Evolutionary conservation across 37 sponge, comb jelly and placozoan species (phyloP), one percentile per base, ranked within the genome.

Genomic region (Diacarnus erythraeanus): DNA sequence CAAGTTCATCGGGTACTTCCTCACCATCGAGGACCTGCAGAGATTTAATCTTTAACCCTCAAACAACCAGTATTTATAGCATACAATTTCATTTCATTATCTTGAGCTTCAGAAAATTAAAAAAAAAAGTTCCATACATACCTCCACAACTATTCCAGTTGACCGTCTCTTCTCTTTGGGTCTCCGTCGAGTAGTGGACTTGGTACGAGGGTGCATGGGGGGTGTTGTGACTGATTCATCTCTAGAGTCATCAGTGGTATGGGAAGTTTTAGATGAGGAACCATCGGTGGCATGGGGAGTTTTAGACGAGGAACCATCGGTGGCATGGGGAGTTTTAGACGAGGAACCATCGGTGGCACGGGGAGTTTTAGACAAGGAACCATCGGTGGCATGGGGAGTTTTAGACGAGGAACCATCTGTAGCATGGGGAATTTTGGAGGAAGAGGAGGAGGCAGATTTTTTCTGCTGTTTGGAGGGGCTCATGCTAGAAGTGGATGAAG

Each of bases 111-210:
- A 23, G 18, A 23, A 63, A 15, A 6, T 6, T 63, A 27, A 63
- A 47, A 6, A 12, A 47, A 12, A 15, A 47, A 47, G 12, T 15
- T 47, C 10, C 51, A 47, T 47, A 47, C 51, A 47, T 18, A 79
- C 79, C 79, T 69, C 79, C 31, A 34, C 2, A 29, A 35, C 27
- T 1, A 89, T 88, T 60, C 93, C 93, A 59, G 93, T 92, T 21
- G 83, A 64, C 44, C 82, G 27, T 38, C 93, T 63, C 70, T 85
- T 65, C 60, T 84, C 71, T 60, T 65, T 84, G 17, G 85, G 89
- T 63, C 47, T 80, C 51, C 93, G 79, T 57, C 93, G 42, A 4
- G 80, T 82, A 67, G 64, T 61, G 21, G 88, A 86, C 40, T 71
- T 88, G 25, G 75, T 31, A 42, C 82, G 77, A 0, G 63, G 3